Evolutionary conservation across 2,888 invertebrate species (phyloP).

Genomic region (Drosophila barbarae): DNA sequence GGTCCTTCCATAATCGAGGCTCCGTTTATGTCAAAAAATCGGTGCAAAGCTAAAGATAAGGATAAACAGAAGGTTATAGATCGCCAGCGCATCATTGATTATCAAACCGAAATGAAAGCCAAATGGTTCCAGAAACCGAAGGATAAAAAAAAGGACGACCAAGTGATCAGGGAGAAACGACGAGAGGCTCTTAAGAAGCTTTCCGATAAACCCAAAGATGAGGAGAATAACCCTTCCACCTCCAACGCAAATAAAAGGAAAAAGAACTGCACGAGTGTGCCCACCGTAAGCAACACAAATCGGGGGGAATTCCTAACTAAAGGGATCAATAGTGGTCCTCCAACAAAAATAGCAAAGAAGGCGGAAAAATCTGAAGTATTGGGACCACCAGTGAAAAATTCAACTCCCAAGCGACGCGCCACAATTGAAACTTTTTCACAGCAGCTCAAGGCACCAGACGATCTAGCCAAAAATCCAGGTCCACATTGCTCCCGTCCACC

Average conservation of each 20-base stretch:
- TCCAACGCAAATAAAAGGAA: slow-evolving; percentile 15
- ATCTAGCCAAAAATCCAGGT: background rate
- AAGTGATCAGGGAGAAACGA: slow-evolving; percentile 62
- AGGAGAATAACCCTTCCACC: slow-evolving; percentile 45
- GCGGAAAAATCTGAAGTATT: slow-evolving; percentile 5
- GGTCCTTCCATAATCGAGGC: slow-evolving; percentile 70
- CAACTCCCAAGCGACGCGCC: slow-evolving; percentile 18
- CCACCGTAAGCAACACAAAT: slow-evolving; percentile 81
- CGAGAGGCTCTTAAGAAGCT: slow-evolving; percentile 72
- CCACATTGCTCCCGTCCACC: slow-evolving; percentile 17
- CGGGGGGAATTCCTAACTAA: slow-evolving; percentile 82
- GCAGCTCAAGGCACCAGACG: slow-evolving; percentile 44
- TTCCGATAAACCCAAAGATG: slow-evolving; percentile 32
- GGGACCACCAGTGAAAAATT: background rate
- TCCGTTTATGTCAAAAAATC: slow-evolving; percentile 66
- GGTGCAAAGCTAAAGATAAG: slow-evolving; percentile 35
- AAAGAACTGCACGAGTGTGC: slow-evolving; percentile 41
- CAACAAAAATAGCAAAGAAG: slow-evolving; percentile 43
- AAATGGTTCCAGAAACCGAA: slow-evolving; percentile 75
- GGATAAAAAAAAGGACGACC: slow-evolving; percentile 47
- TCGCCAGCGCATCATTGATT: slow-evolving; percentile 34
- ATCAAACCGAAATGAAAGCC: slow-evolving; percentile 50
- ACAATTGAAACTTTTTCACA: slow-evolving; percentile 53
- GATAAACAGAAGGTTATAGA: slow-evolving; percentile 32
- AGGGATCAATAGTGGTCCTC: slow-evolving; percentile 27